Evolutionary conservation across 2,888 invertebrate species (phyloP).

Genomic region (Odontomyia ornata): DNA sequence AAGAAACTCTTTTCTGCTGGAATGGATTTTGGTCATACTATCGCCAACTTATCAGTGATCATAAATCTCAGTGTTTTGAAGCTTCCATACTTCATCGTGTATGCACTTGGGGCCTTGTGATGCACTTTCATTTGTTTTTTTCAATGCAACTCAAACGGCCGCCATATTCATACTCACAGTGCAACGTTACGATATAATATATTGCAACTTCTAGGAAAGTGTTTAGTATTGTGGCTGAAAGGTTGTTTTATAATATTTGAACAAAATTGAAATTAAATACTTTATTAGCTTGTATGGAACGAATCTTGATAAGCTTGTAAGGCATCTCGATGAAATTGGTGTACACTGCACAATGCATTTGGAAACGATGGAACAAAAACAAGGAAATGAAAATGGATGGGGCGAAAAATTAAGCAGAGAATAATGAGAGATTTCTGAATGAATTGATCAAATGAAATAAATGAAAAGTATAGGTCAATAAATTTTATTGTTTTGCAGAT

Average conservation of each 20-base stretch:
- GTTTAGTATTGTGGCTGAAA: conserved; percentile 23
- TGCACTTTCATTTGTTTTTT: conserved; percentile 15
- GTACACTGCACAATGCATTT: neutral
- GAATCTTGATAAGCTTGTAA: conserved; percentile 30
- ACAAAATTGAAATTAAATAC: conserved; percentile 41
- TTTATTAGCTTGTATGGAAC: conserved; percentile 35
- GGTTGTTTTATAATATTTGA: conserved; percentile 28
- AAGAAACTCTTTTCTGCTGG: neutral
- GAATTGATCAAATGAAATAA: neutral
- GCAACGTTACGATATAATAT: conserved; percentile 16
- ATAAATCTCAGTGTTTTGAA: conserved; percentile 40
- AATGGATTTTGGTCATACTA: conserved; percentile 28
- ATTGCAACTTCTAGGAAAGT: conserved; percentile 33
- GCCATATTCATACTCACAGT: no score
- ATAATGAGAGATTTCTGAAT: neutral
- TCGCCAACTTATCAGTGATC: conserved; percentile 35
- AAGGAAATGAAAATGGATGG: neutral
- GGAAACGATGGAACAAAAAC: conserved; percentile 14
- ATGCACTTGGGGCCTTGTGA: neutral
- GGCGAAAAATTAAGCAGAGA: neutral
- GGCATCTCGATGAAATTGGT: conserved; percentile 11
- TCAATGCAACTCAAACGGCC: neutral
- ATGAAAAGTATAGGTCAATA: neutral
- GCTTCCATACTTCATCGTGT: conserved; percentile 16
- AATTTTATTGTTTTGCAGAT: neutral